Evolutionary conservation across 2,797 vertebrate species (phyloP).

Genomic region (Lagorchestes hirsutus): DNA sequence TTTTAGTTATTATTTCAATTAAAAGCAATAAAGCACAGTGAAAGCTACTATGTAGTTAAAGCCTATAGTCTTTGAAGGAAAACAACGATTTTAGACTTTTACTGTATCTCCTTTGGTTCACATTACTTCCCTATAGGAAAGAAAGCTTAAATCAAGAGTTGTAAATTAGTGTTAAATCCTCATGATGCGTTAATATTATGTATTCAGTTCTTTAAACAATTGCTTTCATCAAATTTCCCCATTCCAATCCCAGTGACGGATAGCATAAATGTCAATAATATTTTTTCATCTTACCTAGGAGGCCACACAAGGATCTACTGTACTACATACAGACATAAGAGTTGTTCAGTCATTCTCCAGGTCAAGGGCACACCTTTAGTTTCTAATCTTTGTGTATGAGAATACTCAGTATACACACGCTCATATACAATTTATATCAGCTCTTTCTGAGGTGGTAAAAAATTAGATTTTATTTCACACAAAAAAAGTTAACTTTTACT

Average conservation of each 20-base stretch:
- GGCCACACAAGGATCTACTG: not conserved
- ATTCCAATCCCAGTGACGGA: constrained; percentile 37
- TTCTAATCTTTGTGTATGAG: not conserved
- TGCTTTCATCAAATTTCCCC: not conserved
- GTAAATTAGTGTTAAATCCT: not conserved
- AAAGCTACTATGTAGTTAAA: not conserved
- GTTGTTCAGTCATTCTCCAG: not conserved
- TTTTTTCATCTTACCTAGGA: constrained; percentile 2
- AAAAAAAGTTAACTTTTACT: constrained; percentile 4
- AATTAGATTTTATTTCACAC: not conserved
- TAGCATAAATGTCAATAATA: not conserved
- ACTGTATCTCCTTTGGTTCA: constrained; percentile 4
- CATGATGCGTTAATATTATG: not conserved
- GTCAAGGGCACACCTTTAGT: not conserved
- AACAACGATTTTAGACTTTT: constrained; percentile 24
- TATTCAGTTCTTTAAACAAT: constrained; percentile 14
- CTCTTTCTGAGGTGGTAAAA: not conserved
- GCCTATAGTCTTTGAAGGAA: not conserved
- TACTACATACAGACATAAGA: not conserved
- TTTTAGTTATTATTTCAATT: constrained; percentile 22
- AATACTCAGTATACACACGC: not conserved
- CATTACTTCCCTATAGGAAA: constrained; percentile 8
- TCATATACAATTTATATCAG: not conserved
- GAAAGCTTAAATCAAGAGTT: constrained; percentile 6
- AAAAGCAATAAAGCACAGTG: constrained; percentile 10